Evolutionary conservation across 2,888 invertebrate genomes (phyloP).

Genomic region (Ceramica pisi): DNA sequence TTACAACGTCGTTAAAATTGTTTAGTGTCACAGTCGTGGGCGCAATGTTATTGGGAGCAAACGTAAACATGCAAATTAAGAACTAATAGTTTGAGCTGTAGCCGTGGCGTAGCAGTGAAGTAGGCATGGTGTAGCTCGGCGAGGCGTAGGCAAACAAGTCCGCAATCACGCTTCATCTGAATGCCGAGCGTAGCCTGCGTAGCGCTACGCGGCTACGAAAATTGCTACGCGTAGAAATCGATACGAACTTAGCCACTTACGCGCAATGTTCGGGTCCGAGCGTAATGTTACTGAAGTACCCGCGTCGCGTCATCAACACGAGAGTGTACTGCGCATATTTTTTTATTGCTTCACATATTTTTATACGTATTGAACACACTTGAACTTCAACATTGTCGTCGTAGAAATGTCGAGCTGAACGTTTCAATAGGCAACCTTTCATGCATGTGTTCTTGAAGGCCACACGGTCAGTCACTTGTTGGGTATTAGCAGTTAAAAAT

Average conservation of each 20-base stretch:
- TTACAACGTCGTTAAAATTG: neutral
- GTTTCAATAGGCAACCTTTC: neutral
- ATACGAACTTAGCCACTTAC: constrained; percentile 31
- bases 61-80: neutral
- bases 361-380: neutral
- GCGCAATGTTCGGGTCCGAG: constrained; percentile 38
- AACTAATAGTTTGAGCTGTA: neutral
- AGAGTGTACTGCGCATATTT: constrained; percentile 4
- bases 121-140: neutral
- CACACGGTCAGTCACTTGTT: neutral
- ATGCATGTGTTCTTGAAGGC: neutral
- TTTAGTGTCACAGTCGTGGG: neutral
- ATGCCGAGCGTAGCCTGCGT: constrained; percentile 18
- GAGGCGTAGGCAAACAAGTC: neutral
- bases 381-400: constrained; percentile 1
- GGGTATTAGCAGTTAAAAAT: neutral
- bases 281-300: neutral
- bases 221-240: constrained; percentile 44
- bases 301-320: constrained; percentile 1
- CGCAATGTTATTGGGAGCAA: neutral
- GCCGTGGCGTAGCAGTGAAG: neutral
- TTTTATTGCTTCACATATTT: neutral
- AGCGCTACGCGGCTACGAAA: constrained; percentile 42
- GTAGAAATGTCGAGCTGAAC: neutral
- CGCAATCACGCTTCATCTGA: constrained; percentile 15